phyloP scores from a whole-genome alignment of 2,888 invertebrate genomes.

The Ypsolopha sequella region DNA sequence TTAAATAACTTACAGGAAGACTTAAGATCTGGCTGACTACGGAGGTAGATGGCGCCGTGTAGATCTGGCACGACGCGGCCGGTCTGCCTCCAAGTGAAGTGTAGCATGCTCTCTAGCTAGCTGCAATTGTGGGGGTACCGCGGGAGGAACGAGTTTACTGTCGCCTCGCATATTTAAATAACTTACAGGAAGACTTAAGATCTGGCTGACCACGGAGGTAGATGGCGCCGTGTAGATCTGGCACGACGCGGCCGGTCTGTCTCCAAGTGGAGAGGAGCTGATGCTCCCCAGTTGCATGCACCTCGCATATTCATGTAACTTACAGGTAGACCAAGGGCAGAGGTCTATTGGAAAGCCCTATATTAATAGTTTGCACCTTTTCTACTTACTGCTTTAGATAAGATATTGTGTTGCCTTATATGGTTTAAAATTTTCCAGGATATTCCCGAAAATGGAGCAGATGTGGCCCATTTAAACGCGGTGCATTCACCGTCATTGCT shows the following conservation, averaged over 20 bases:
- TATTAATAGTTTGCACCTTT: too few relatives aligned
- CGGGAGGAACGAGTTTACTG: constrained; percentile 82
- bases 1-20: constrained; percentile 72
- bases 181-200: background rate
- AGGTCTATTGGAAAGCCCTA: too few relatives aligned
- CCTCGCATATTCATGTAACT: constrained; percentile 81
- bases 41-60: constrained; percentile 81
- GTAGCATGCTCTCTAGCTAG: constrained; percentile 69
- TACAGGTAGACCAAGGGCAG: too few relatives aligned
- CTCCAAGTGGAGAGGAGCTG: constrained; percentile 78
- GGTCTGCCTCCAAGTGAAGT: constrained; percentile 77
- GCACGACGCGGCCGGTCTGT: constrained; percentile 80
- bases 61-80: constrained; percentile 88
- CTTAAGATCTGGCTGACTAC: too few relatives aligned
- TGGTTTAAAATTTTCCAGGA: constrained; percentile 67
- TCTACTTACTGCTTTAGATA: too few relatives aligned
- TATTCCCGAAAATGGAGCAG: constrained; percentile 92
- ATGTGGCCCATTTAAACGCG: constrained; percentile 82
- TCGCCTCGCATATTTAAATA: constrained; percentile 85
- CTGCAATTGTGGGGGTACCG: constrained; percentile 75
- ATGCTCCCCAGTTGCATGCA: constrained; percentile 68
- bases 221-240: constrained; percentile 42
- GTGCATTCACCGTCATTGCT: constrained; percentile 78
- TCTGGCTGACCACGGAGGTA: too few relatives aligned
- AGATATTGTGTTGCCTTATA: too few relatives aligned